Percentiles rank a stretch among this genome's conserved stretches.
Conservation (phyloP, 2,888 invertebrate species). For the Lobophora halterata region DNA sequence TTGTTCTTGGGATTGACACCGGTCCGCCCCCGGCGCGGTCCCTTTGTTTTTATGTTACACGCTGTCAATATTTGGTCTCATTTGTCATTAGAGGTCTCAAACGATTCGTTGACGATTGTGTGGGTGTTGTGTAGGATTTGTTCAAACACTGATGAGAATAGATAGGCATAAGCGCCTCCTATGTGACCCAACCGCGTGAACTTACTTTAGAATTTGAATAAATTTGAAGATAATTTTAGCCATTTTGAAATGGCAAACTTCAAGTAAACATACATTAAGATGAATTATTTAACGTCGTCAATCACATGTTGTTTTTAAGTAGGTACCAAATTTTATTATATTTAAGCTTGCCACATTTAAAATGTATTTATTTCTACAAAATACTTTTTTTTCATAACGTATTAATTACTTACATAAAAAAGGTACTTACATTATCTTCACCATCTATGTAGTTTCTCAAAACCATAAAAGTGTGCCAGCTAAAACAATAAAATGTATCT, state of each 20-base stretch:
- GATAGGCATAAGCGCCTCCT: slow-evolving; percentile 31
- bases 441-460: no score
- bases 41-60: slow-evolving; percentile 73
- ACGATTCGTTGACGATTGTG: slow-evolving; percentile 62
- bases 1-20: slow-evolving; percentile 77
- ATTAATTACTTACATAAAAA: no score
- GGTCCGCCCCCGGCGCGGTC: slow-evolving; percentile 59
- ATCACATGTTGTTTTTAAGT: no score
- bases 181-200: slow-evolving; percentile 34
- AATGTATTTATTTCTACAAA: no score
- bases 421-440: no score
- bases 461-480: background rate
- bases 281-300: background rate
- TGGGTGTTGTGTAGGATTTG: slow-evolving; percentile 54
- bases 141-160: slow-evolving; percentile 37
- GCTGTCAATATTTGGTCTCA: slow-evolving; percentile 74
- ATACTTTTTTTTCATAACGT: no score
- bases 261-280: no score
- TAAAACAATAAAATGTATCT: slow-evolving; percentile 12
- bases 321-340: no score
- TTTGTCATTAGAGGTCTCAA: slow-evolving; percentile 70
- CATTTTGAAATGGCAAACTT: background rate
- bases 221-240: slow-evolving; percentile 4
- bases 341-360: no score
- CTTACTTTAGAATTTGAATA: slow-evolving; percentile 45